Evolutionary conservation across 2,797 vertebrate genomes (phyloP).

Genomic region (Melanotaenia nigrans): DNA sequence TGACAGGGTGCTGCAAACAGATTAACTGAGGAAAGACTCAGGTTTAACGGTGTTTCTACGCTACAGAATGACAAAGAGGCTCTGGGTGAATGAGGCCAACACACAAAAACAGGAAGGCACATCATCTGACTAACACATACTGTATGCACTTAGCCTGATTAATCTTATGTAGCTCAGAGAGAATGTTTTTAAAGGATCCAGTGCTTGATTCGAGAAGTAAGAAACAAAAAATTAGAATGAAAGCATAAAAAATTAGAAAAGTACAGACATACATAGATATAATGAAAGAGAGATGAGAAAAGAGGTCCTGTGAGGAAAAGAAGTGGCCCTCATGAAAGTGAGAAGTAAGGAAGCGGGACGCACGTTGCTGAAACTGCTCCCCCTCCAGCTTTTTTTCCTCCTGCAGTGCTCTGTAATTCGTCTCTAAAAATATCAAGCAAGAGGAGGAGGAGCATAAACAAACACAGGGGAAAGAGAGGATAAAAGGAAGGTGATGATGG

Average conservation of each 20-base stretch:
- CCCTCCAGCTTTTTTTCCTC: conserved; percentile 49
- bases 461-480: conserved; percentile 59
- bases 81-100: background rate
- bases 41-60: conserved; percentile 30
- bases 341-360: conserved; percentile 64
- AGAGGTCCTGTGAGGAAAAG: conserved; percentile 36
- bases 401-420: conserved; percentile 76
- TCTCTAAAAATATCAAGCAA: conserved; percentile 81
- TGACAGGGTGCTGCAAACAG: conserved; percentile 40
- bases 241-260: conserved; percentile 33
- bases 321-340: conserved; percentile 49
- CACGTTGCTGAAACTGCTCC: conserved; percentile 75
- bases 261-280: conserved; percentile 37
- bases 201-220: conserved; percentile 22
- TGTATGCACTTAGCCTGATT: conserved; percentile 36
- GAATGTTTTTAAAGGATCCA: conserved; percentile 24
- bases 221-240: background rate
- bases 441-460: conserved; percentile 72
- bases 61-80: conserved; percentile 24
- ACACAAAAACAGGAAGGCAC: conserved; percentile 14
- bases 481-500: conserved; percentile 38
- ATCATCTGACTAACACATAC: conserved; percentile 16
- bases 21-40: conserved; percentile 39
- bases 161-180: conserved; percentile 7
- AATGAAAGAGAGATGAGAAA: conserved; percentile 41